phyloP scores from a whole-genome alignment of 2,113 vertebrate genomes.

The Penelope pileata region DNA sequence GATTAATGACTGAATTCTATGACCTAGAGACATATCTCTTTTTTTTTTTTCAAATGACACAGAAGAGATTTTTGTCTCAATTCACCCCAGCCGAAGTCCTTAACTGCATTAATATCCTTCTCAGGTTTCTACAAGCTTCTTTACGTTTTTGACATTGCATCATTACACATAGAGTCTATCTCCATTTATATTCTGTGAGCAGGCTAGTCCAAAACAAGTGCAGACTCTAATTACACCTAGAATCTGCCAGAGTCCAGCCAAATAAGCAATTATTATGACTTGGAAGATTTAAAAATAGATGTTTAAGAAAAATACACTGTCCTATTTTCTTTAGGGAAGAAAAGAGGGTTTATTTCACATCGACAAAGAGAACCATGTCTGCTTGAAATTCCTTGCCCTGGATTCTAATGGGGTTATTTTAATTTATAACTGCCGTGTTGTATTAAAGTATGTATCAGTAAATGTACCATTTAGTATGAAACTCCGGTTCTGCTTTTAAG shows the following conservation, averaged over 20 bases:
- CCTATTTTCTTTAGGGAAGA: background rate
- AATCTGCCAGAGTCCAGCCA: background rate
- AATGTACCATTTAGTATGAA: conserved; percentile 41
- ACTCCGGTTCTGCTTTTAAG: conserved; percentile 54
- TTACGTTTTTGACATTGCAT: background rate
- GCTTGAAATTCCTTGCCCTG: background rate
- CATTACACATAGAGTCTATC: background rate
- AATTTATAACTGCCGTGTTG: conserved; percentile 57
- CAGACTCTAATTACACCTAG: background rate
- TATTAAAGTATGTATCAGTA: conserved; percentile 42
- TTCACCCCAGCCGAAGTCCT: background rate
- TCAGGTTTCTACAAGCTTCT: background rate
- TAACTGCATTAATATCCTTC: background rate
- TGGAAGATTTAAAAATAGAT: background rate
- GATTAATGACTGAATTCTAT: background rate
- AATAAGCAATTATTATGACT: conserved; percentile 6
- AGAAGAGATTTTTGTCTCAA: background rate
- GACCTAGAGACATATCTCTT: background rate
- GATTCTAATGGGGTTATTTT: conserved; percentile 48
- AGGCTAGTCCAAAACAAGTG: background rate
- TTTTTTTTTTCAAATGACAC: background rate
- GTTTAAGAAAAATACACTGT: background rate
- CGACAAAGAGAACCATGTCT: background rate
- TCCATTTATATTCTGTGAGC: conserved; percentile 7
- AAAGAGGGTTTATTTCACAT: background rate